These are phyloP conservation scores for Perognathus longimembris DNA, from an alignment of 2,113 vertebrate species.

Conservation along the genomic window DNA sequence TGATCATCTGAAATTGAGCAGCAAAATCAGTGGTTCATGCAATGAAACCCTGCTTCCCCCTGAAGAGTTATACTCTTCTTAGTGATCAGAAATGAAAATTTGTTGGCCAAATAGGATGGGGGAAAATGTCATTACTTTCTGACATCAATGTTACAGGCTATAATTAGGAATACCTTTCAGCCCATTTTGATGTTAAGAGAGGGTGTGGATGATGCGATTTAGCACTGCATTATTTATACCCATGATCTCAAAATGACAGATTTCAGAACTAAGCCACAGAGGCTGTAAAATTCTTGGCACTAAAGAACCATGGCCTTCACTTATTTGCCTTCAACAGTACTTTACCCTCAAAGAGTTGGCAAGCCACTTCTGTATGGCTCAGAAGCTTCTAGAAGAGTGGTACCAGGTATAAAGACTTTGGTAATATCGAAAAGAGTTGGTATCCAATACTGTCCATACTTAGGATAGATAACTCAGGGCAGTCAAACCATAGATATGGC, in stretches of 20 bases:
- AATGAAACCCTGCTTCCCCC: background rate
- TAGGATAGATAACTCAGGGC: background rate
- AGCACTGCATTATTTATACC: constrained; percentile 44
- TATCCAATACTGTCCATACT: background rate
- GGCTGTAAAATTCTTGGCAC: background rate
- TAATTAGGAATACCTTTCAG: constrained; percentile 14
- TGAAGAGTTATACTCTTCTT: background rate
- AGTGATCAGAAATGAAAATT: constrained; percentile 32
- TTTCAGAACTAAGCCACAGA: constrained; percentile 34
- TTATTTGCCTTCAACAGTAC: background rate
- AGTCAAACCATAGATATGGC: background rate
- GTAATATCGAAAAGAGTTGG: background rate
- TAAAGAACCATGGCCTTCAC: background rate
- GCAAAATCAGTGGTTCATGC: constrained; percentile 13
- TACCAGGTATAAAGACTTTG: background rate
- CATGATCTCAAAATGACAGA: background rate
- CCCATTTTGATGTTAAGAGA: constrained; percentile 33
- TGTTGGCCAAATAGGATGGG: background rate
- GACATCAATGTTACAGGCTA: constrained; percentile 36
- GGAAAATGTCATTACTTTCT: background rate
- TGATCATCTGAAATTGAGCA: constrained; percentile 18
- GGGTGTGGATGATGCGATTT: background rate
- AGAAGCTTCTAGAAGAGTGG: background rate
- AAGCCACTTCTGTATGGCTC: background rate
- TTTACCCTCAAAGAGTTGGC: background rate